phyloP scores from a whole-genome alignment of 2,888 invertebrate genomes.

The Stenolophus ochropezus region DNA sequence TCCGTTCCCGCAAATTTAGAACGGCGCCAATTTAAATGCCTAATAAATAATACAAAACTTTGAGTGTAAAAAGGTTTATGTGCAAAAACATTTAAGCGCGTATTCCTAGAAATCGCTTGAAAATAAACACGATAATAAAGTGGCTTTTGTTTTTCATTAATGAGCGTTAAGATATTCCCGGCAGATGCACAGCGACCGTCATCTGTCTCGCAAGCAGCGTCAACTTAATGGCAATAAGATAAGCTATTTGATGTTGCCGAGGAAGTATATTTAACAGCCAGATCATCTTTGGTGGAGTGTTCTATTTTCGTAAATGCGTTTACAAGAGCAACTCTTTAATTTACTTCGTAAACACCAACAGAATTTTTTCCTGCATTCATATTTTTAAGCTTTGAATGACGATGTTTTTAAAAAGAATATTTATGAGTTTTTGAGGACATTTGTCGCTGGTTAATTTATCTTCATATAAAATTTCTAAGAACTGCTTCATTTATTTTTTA shows the following conservation, averaged over 20 bases:
- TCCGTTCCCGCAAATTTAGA: neutral
- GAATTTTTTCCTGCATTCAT: neutral
- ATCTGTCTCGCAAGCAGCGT: conserved; percentile 33
- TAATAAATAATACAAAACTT: conserved; percentile 1
- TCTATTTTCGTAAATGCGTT: conserved; percentile 18
- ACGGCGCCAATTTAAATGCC: neutral
- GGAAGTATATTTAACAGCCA: conserved; percentile 46
- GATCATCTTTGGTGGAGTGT: conserved; percentile 13
- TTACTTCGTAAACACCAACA: neutral
- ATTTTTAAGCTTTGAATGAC: neutral
- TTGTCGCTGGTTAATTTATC: neutral
- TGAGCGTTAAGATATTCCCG: conserved; percentile 51
- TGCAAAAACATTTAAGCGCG: neutral
- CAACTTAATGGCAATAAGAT: conserved; percentile 55
- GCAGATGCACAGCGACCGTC: conserved; percentile 49
- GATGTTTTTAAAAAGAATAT: conserved; percentile 1
- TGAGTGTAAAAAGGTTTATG: neutral
- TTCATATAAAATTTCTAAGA: neutral
- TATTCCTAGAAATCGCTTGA: conserved; percentile 22
- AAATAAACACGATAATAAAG: conserved; percentile 44
- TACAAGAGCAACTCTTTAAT: conserved; percentile 25
- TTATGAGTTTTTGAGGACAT: neutral
- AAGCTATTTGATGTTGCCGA: conserved; percentile 57
- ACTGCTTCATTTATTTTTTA: neutral
- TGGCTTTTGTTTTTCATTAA: conserved; percentile 49